These are phyloP conservation scores for Pseudomyrmex gracilis DNA, from an alignment of 1,140 invertebrate genomes.

Conservation along the genomic window DNA sequence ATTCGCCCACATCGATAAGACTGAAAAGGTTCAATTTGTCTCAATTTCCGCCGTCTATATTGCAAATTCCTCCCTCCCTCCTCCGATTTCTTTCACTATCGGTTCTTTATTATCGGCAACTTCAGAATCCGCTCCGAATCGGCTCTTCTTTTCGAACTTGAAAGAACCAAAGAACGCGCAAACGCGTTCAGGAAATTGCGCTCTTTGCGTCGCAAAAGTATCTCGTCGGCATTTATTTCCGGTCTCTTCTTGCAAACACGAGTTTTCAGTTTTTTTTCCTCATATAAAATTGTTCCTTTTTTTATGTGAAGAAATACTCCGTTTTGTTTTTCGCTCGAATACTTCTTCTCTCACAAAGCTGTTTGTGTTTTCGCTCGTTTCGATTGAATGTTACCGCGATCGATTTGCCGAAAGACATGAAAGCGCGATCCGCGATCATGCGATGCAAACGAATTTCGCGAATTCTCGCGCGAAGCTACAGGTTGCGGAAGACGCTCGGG, in stretches of 20 bases:
- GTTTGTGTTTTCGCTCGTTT: constrained; percentile 32
- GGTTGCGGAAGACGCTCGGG: constrained; percentile 55
- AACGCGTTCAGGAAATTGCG: neutral
- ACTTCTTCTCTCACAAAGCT: constrained; percentile 19
- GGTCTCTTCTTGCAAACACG: constrained; percentile 1
- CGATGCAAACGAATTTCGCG: constrained; percentile 19
- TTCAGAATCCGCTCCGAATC: neutral
- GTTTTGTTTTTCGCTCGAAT: neutral
- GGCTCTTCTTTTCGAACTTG: neutral
- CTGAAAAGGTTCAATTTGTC: constrained; percentile 79
- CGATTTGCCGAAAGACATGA: constrained; percentile 30
- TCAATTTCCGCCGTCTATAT: constrained; percentile 25
- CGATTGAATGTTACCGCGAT: constrained; percentile 14
- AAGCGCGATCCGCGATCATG: constrained; percentile 32
- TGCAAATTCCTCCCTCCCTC: neutral
- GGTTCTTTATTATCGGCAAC: constrained; percentile 59
- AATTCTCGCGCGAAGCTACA: constrained; percentile 67
- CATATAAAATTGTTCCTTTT: constrained; percentile 13
- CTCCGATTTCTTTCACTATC: constrained; percentile 10
- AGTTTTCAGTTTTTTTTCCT: neutral
- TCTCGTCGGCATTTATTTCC: neutral
- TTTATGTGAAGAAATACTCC: neutral
- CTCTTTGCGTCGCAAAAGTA: neutral
- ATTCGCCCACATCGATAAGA: constrained; percentile 72
- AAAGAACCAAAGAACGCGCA: neutral